phyloP scores from a whole-genome alignment of 30 jellyfish, hydroid and myxozoan species.

The Aurelia sp. region DNA sequence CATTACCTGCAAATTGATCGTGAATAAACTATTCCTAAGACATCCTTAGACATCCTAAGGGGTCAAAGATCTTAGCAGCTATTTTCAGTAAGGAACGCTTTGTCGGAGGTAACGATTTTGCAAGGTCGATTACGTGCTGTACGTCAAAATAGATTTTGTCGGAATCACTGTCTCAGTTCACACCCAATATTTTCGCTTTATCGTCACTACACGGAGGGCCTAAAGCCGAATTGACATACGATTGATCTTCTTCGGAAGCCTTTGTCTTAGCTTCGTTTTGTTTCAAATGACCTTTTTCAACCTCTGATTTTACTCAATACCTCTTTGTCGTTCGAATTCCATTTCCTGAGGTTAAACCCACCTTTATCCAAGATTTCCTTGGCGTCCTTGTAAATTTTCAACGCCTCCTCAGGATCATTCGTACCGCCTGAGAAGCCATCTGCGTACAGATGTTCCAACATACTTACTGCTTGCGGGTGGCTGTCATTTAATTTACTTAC shows the following conservation, averaged over 20 bases:
- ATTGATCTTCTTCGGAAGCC: conserved; percentile 1
- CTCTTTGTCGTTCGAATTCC: conserved; percentile 27
- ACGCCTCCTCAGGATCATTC: no score
- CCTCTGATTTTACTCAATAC: background rate
- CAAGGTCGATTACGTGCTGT: background rate
- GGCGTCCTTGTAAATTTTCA: no score
- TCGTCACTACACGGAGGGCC: conserved; percentile 1
- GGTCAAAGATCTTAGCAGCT: conserved; percentile 35
- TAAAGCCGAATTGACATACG: conserved; percentile 5
- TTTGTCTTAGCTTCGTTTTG: background rate
- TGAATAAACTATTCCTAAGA: conserved; percentile 35
- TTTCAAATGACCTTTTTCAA: background rate
- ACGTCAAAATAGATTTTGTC: conserved; percentile 13
- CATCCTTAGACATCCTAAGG: conserved; percentile 8
- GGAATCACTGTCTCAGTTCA: conserved; percentile 22
- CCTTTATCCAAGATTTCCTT: background rate
- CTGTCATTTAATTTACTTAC: conserved; percentile 1
- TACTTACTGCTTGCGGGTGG: conserved; percentile 26
- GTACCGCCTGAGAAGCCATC: conserved; percentile 17
- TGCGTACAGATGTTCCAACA: conserved; percentile 14
- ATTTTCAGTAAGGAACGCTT: conserved; percentile 25
- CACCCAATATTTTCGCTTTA: conserved; percentile 10
- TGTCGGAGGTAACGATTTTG: conserved; percentile 23
- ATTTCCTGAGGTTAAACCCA: conserved; percentile 26
- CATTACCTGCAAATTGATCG: conserved; percentile 39